These are phyloP conservation scores for Lamproptera curius DNA, from an alignment of 2,888 invertebrate genomes.

Conservation along the genomic window DNA sequence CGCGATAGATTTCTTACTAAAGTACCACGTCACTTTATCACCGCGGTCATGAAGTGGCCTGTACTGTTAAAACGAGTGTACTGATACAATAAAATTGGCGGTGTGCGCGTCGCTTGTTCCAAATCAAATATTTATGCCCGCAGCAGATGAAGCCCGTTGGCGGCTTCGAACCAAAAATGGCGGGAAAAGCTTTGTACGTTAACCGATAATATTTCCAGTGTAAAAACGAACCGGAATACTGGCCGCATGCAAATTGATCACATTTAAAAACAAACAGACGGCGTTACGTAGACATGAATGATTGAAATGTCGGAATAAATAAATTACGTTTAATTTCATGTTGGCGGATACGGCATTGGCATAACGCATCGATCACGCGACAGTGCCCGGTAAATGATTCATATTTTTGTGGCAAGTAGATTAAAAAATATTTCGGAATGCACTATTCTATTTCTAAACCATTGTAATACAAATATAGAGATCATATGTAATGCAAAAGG, in stretches of 20 bases:
- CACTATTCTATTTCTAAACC: too few species aligned
- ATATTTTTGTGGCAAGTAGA: too few species aligned
- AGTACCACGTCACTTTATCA: too few species aligned
- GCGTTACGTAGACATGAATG: conserved; percentile 3
- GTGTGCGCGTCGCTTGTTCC: conserved; percentile 10
- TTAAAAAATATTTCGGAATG: too few species aligned
- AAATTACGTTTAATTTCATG: too few species aligned
- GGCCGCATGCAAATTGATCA: conserved; percentile 3
- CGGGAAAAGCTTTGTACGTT: conserved; percentile 1
- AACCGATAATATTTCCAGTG: conserved; percentile 13
- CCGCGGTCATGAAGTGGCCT: conserved; percentile 6
- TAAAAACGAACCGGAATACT: conserved; percentile 7
- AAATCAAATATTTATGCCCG: conserved; percentile 14
- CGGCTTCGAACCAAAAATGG: conserved; percentile 12
- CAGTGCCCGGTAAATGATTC: too few species aligned
- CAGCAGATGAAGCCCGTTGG: not conserved
- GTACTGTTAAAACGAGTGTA: conserved; percentile 1
- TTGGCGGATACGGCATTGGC: too few species aligned
- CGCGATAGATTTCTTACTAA: too few species aligned
- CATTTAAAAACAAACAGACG: not conserved
- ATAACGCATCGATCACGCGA: too few species aligned
- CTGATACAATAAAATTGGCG: conserved; percentile 10
- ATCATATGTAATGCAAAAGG: too few species aligned
- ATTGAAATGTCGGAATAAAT: too few species aligned
- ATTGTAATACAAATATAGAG: too few species aligned